Base-by-base conservation (phyloP, 2,888 invertebrate species). In the Napeogenes inachia region DNA sequence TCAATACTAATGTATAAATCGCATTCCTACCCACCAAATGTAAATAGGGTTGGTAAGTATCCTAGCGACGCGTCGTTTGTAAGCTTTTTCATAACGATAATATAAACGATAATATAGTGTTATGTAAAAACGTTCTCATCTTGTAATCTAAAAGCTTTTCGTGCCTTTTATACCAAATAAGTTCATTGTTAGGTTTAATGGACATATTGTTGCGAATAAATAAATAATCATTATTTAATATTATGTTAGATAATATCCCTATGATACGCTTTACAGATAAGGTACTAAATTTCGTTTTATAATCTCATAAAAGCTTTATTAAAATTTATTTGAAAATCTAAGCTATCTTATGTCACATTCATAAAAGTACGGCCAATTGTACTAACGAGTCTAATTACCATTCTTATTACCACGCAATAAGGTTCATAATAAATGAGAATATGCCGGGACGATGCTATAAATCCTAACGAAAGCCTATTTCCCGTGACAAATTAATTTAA, bases 401-500 rank as follows among this genome's bases (percentile, higher is more conserved):
- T 38, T 56, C 13, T 38, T 62, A 54, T 47, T 45, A 56, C 50
- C 38, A 50, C 60, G 47, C 50, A 63, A 46, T 54, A 50, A 47
- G 21, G 13, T 47, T 45, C 10, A 56, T 54, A 45, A 57, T 60
- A 42, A 42, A 10, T 42, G 12, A 3, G 2, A 42, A 10, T 46
- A 45, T 32, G 60, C 65, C 62, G 57, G 54, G 59, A 56, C 57
- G 50, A 42, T 45, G 63, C 57, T 57, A 69, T 69, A 66, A 68
- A 69, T 69, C 62, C 59, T 63, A 57, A 66, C 63, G 56, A 66
- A 67, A 57, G 61, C 62, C 63, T 65, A 64, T 66, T 66, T 64
- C 54, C 67, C 63, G 66, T 63, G 67, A 69, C 69, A 68, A 69
- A 69, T 67, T 69, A 69, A 69, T 69, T 69, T 63, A 62, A 66